These are phyloP conservation scores for Larimichthys polyactis DNA, from an alignment of 2,113 vertebrate genomes.

Conservation along the genomic window DNA sequence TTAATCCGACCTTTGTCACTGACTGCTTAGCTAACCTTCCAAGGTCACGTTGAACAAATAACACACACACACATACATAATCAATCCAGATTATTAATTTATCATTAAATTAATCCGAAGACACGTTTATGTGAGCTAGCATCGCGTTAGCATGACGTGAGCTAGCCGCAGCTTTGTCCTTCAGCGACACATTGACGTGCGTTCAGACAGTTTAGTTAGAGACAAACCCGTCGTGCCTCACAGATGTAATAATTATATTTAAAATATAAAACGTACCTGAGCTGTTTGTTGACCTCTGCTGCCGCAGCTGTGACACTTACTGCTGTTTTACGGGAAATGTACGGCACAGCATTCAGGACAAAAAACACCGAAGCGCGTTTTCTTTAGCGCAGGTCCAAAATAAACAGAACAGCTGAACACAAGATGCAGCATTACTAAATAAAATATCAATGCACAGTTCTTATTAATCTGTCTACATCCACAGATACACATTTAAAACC, in stretches of 20 bases:
- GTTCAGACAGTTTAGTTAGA: neutral
- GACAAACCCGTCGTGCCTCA: accelerated
- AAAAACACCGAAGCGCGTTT: constrained; percentile 33
- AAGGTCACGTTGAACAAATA: neutral
- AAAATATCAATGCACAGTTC: neutral
- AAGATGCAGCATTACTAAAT: neutral
- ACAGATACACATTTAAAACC: neutral
- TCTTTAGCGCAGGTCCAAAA: too few species aligned
- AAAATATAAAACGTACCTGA: constrained; percentile 52
- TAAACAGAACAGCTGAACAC: too few species aligned
- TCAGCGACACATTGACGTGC: accelerated
- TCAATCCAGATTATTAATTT: neutral
- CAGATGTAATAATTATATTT: too few species aligned
- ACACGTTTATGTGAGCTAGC: too few species aligned
- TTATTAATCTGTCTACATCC: neutral
- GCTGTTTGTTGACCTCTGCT: constrained; percentile 75
- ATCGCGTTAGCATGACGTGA: neutral
- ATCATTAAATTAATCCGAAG: too few species aligned
- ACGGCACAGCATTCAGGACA: constrained; percentile 42
- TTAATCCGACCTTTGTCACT: neutral
- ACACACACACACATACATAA: neutral
- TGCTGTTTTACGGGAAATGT: constrained; percentile 7
- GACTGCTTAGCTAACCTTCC: neutral
- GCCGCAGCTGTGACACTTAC: constrained; percentile 42
- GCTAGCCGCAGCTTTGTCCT: neutral